These are phyloP conservation scores for Leptodactylus fuscus DNA, from an alignment of 2,113 vertebrate species.

Conservation along the genomic window DNA sequence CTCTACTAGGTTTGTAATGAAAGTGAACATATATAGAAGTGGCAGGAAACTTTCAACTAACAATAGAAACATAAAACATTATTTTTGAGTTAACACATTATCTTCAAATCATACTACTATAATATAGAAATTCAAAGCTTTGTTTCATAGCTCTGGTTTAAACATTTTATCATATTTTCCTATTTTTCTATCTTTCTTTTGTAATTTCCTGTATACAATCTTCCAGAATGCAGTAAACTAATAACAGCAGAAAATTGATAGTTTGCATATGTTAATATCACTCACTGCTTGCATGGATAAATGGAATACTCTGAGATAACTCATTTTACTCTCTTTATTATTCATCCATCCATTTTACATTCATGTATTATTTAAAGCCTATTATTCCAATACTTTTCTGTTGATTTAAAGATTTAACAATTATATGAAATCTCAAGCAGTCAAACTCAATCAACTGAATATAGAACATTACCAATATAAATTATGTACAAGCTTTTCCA, in stretches of 20 bases:
- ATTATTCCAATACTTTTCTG: conserved; percentile 51
- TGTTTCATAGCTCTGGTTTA: not conserved
- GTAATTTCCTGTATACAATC: not conserved
- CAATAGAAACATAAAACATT: no score
- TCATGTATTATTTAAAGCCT: conserved; percentile 46
- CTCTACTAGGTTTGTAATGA: no score
- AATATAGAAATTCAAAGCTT: no score
- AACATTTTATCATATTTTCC: not conserved
- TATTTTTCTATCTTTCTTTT: not conserved
- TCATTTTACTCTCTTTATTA: conserved; percentile 42
- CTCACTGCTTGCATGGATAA: conserved; percentile 29
- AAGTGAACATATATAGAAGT: no score
- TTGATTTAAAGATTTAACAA: conserved; percentile 52
- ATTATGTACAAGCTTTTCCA: conserved; percentile 19
- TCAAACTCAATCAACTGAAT: conserved; percentile 26
- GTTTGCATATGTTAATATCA: conserved; percentile 36
- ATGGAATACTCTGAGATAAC: conserved; percentile 29
- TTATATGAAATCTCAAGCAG: conserved; percentile 42
- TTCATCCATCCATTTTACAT: conserved; percentile 33
- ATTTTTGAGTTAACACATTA: no score
- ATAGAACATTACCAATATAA: conserved; percentile 24
- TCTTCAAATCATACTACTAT: no score
- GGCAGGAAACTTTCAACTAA: no score
- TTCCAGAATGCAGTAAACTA: not conserved
- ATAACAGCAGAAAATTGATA: not conserved